phyloP scores from a whole-genome alignment of 2,113 vertebrate species.

The Nasalis larvatus region DNA sequence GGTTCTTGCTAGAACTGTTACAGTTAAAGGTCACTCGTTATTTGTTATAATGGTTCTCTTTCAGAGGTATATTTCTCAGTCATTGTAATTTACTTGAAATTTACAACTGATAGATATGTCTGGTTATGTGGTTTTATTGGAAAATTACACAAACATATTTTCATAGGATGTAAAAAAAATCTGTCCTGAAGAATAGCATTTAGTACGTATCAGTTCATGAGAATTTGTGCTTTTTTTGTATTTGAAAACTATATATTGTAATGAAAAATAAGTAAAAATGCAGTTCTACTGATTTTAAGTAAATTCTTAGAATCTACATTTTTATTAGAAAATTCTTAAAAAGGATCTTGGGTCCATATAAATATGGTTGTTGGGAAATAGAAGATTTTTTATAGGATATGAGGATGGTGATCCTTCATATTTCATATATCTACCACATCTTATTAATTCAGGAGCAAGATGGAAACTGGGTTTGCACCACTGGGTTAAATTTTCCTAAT shows the following conservation, averaged over 20 bases:
- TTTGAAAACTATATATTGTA: not conserved
- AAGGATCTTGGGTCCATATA: not conserved
- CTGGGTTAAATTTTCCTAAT: not conserved
- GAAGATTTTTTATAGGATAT: not conserved
- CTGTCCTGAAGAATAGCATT: not conserved
- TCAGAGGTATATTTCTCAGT: not conserved
- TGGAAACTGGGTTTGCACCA: not conserved
- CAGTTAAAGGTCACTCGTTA: constrained; percentile 35
- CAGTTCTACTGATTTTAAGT: not conserved
- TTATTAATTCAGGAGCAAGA: not conserved
- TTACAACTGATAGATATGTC: not conserved
- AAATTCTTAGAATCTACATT: not conserved
- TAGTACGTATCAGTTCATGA: fast-evolving
- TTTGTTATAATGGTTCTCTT: not conserved
- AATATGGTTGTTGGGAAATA: not conserved
- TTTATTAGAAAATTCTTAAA: not conserved
- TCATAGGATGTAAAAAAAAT: not conserved
- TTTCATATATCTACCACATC: fast-evolving
- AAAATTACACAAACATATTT: not conserved
- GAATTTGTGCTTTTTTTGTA: not conserved
- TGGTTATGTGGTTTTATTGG: not conserved
- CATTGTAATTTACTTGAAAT: constrained; percentile 28
- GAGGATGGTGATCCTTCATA: not conserved
- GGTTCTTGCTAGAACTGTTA: not conserved
- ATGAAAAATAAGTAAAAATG: not conserved